phyloP scores from a whole-genome alignment of 2,113 vertebrate species.

The Calidris pugnax region DNA sequence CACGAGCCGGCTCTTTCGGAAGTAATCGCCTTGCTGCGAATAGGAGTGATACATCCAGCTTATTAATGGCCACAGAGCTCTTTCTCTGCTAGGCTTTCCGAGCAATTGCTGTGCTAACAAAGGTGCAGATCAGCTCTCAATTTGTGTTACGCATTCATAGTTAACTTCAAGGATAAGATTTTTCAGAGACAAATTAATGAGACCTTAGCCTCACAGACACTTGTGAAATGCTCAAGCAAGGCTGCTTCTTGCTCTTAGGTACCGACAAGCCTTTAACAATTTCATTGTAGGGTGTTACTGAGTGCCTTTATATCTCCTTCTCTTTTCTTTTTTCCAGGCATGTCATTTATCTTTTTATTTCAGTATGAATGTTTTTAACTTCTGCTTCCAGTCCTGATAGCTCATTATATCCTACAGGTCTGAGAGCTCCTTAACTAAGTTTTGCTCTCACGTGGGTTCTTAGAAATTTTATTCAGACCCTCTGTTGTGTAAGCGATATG shows the following conservation, averaged over 20 bases:
- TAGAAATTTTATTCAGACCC: not conserved
- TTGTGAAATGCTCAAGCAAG: not conserved
- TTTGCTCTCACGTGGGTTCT: not conserved
- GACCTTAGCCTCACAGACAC: not conserved
- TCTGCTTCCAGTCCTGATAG: not conserved
- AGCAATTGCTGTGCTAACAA: not conserved
- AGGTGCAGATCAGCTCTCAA: not conserved
- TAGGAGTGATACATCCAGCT: not conserved
- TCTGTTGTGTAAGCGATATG: not conserved
- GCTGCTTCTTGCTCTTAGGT: not conserved
- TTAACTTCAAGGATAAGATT: not conserved
- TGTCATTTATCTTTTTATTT: conserved; percentile 11
- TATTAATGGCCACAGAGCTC: conserved; percentile 1
- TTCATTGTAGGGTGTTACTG: not conserved
- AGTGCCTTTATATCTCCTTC: not conserved
- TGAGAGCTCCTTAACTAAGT: not conserved
- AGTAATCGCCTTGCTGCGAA: not conserved
- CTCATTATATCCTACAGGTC: not conserved
- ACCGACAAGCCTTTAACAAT: not conserved
- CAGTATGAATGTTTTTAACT: not conserved
- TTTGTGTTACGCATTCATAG: not conserved
- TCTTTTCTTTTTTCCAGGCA: not conserved
- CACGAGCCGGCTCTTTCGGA: not conserved
- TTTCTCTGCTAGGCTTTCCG: not conserved
- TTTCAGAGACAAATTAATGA: conserved; percentile 6